Percentiles rank a stretch among this genome's conserved stretches.
Evolutionary conservation across 2,888 invertebrate species (phyloP).

Genomic region (Sepioteuthis lessoniana): DNA sequence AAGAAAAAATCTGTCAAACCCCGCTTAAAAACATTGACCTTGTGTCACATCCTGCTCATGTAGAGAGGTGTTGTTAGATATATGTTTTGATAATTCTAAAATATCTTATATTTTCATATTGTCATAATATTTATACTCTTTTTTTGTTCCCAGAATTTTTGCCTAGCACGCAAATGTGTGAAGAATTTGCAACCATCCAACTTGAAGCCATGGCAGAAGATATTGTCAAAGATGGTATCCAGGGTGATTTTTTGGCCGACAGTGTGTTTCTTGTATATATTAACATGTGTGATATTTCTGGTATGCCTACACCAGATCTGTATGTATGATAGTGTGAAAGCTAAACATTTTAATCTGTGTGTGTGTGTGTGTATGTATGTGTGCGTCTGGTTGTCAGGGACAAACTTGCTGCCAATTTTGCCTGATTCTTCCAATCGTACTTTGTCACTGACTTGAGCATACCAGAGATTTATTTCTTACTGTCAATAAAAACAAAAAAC

Average conservation of each 20-base stretch:
- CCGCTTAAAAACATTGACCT: too few species aligned
- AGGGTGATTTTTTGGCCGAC: conserved; percentile 49
- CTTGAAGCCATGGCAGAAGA: conserved; percentile 51
- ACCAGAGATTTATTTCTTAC: too few species aligned
- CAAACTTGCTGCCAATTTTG: too few species aligned
- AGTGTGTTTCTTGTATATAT: conserved; percentile 55
- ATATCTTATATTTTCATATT: background rate
- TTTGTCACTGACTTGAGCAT: too few species aligned
- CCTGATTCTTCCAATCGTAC: background rate
- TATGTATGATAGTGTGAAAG: conserved; percentile 49
- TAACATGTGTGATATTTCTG: conserved; percentile 56
- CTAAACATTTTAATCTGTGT: background rate
- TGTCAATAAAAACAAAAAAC: too few species aligned
- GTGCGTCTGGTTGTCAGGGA: too few species aligned
- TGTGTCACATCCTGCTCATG: too few species aligned
- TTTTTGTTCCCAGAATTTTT: conserved; percentile 26
- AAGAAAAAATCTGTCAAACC: too few species aligned
- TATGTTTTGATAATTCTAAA: background rate
- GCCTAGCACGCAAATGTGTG: background rate
- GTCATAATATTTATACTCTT: background rate
- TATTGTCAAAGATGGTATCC: conserved; percentile 51
- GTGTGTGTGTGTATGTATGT: too few species aligned
- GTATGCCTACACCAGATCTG: conserved; percentile 55
- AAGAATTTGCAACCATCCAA: conserved; percentile 42
- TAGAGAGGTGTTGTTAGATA: too few species aligned